These are phyloP conservation scores for Campoletis raptor DNA, from an alignment of 2,888 invertebrate species.

Conservation along the genomic window DNA sequence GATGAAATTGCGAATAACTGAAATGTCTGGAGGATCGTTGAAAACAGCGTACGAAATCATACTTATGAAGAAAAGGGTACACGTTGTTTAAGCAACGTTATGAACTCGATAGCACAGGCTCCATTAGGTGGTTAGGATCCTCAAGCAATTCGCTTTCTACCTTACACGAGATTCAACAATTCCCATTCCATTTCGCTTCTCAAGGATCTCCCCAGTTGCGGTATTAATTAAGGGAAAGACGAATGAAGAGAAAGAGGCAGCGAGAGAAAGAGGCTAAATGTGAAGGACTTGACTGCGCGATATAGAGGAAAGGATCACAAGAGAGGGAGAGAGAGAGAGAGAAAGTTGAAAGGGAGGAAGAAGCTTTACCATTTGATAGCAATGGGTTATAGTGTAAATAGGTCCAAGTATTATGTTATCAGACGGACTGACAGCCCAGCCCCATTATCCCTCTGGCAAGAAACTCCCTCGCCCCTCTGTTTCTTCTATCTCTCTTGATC, in stretches of 20 bases:
- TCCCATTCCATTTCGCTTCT: constrained; percentile 60
- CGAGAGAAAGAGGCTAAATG: constrained; percentile 23
- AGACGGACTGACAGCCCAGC: constrained; percentile 78
- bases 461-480: constrained; percentile 62
- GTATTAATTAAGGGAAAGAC: constrained; percentile 79
- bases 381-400: constrained; percentile 77
- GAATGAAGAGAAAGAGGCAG: constrained; percentile 65
- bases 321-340: constrained; percentile 11
- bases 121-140: constrained; percentile 75
- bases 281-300: constrained; percentile 18
- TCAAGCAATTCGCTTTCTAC: constrained; percentile 60
- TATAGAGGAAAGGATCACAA: neutral
- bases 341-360: constrained; percentile 19
- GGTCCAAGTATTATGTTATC: constrained; percentile 80
- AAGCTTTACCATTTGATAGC: constrained; percentile 52
- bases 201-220: constrained; percentile 68
- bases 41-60: constrained; percentile 1
- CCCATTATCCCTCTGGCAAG: constrained; percentile 78
- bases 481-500: constrained; percentile 34
- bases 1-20: neutral
- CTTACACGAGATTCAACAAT: constrained; percentile 57
- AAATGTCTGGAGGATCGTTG: neutral
- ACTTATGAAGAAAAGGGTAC: neutral
- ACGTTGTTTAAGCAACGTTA: constrained; percentile 70
- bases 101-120: constrained; percentile 74